These are phyloP conservation scores for Nemopilema nomurai DNA, from an alignment of 30 jellyfish, hydroid and myxozoan species.

Conservation along the genomic window DNA sequence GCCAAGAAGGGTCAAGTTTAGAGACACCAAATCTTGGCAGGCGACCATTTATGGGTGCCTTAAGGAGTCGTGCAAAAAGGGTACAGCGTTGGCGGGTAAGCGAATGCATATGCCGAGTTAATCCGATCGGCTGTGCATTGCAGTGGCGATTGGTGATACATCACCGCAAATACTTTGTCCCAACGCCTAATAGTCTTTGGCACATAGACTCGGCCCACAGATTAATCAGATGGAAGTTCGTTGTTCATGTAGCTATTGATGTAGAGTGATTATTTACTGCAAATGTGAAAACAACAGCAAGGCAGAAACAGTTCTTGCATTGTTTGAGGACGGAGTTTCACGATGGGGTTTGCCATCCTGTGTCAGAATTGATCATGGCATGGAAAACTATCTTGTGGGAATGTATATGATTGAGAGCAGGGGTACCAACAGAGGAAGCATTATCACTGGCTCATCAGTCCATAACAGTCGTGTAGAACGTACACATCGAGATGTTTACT, in stretches of 20 bases:
- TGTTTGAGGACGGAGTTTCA: constrained; percentile 16
- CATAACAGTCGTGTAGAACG: constrained; percentile 51
- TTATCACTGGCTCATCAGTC: constrained; percentile 51
- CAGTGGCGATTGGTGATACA: constrained; percentile 53
- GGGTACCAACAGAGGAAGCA: constrained; percentile 31
- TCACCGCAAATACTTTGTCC: constrained; percentile 9
- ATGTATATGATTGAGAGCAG: constrained; percentile 20
- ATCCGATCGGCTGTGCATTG: constrained; percentile 44
- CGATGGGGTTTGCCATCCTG: constrained; percentile 14
- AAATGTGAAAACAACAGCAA: constrained; percentile 27
- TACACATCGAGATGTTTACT: constrained; percentile 16
- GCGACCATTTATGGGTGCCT: constrained; percentile 37
- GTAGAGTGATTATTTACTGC: constrained; percentile 12
- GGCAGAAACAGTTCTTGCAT: constrained; percentile 26
- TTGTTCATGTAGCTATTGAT: constrained; percentile 6
- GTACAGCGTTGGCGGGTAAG: constrained; percentile 53
- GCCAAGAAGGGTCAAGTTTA: constrained; percentile 12
- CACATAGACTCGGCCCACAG: background rate
- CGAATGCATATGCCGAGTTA: constrained; percentile 25
- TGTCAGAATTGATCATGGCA: constrained; percentile 31
- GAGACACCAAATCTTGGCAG: constrained; percentile 35
- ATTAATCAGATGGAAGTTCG: background rate
- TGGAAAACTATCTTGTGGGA: constrained; percentile 28
- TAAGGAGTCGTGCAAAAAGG: constrained; percentile 25
- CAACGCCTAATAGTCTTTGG: background rate